These are phyloP conservation scores for Cranoglanis bouderius DNA, from an alignment of 2,113 vertebrate species.

Conservation along the genomic window DNA sequence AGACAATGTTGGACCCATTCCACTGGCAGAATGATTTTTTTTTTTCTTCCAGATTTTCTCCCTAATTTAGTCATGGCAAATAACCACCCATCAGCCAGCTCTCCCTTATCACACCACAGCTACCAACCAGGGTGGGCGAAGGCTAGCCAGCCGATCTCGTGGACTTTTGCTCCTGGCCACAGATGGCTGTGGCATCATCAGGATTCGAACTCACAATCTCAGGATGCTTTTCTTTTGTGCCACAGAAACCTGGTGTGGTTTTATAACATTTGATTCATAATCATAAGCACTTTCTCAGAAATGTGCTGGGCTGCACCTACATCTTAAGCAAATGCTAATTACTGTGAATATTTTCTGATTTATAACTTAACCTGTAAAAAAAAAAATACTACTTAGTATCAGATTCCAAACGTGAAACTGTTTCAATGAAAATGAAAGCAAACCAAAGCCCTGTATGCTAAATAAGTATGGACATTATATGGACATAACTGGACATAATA, in stretches of 20 bases:
- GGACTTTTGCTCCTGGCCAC: no score
- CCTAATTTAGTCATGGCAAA: neutral
- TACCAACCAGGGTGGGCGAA: neutral
- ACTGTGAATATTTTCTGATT: neutral
- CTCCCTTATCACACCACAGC: neutral
- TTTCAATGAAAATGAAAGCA: neutral
- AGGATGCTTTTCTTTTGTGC: no score
- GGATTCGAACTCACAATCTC: no score
- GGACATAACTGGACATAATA: neutral
- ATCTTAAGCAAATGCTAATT: neutral
- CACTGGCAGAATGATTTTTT: neutral
- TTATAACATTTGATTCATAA: neutral
- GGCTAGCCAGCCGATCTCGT: neutral
- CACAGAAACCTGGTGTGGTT: neutral
- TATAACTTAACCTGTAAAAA: neutral
- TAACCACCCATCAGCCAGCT: neutral
- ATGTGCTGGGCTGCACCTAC: neutral
- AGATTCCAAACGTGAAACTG: neutral
- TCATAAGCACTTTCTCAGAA: neutral
- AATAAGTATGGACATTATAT: no score
- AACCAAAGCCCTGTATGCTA: neutral
- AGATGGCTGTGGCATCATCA: no score
- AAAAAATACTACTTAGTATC: neutral
- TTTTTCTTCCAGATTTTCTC: neutral
- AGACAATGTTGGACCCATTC: neutral